Evolutionary conservation across 2,888 invertebrate genomes (phyloP).

Genomic region (Nemurella pictetii): DNA sequence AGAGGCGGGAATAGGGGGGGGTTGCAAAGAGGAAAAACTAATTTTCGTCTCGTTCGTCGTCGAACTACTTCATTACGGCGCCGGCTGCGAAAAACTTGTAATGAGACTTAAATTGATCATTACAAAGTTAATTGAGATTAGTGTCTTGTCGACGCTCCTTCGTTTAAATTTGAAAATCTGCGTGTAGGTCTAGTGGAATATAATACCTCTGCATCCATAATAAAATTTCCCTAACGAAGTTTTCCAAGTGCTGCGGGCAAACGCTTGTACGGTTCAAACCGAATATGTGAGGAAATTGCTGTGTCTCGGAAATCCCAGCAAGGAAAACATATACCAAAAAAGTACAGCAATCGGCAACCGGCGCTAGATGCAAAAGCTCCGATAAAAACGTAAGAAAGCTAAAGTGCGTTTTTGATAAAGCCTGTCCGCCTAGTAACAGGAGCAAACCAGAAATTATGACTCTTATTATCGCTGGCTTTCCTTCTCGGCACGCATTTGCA

Average conservation of each 20-base stretch:
- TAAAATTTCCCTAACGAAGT: background rate
- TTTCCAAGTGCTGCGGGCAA: too few relatives aligned
- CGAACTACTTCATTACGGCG: slow-evolving; percentile 33
- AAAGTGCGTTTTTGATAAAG: too few relatives aligned
- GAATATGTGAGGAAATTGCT: too few relatives aligned
- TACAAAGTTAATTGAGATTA: slow-evolving; percentile 35
- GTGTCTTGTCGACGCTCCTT: slow-evolving; percentile 26
- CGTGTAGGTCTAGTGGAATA: background rate
- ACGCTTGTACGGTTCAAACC: too few relatives aligned
- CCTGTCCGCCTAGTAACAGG: too few relatives aligned
- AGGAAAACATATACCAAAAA: too few relatives aligned
- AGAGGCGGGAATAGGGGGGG: background rate
- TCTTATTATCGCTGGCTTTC: background rate
- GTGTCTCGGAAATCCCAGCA: too few relatives aligned
- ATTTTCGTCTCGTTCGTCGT: background rate
- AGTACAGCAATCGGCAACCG: too few relatives aligned
- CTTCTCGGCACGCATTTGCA: background rate
- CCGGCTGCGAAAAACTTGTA: slow-evolving; percentile 27
- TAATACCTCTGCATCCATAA: background rate
- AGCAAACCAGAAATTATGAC: too few relatives aligned
- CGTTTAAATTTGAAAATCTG: slow-evolving; percentile 1
- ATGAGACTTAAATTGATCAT: slow-evolving; percentile 35
- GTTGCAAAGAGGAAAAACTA: background rate
- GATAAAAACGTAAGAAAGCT: too few relatives aligned
- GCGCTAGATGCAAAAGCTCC: too few relatives aligned